A percentile compares a stretch with the other conserved stretches of the same genome.
phyloP scores from a whole-genome alignment of 2,113 vertebrate genomes.

The Columbina picui region DNA sequence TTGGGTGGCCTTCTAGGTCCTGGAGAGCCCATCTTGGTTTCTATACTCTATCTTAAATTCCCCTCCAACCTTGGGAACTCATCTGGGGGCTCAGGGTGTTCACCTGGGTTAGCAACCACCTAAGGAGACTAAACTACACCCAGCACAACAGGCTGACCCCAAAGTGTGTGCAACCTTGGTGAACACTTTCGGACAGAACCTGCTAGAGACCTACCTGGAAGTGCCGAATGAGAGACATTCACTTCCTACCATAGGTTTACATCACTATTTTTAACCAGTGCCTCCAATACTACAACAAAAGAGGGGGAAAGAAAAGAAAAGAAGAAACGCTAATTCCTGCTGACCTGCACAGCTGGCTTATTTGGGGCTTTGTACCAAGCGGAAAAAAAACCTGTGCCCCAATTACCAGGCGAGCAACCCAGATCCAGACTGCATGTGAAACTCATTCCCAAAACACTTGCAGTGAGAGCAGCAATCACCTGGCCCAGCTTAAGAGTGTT shows the following conservation, averaged over 20 bases:
- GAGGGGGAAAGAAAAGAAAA: not conserved
- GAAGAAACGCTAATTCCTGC: not conserved
- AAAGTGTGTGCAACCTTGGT: not conserved
- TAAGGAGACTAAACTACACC: not conserved
- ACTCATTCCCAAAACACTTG: constrained; percentile 31
- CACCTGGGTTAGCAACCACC: not conserved
- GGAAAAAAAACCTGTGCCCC: not conserved
- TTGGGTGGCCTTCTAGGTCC: not conserved
- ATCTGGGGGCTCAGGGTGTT: not conserved
- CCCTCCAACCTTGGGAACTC: not conserved
- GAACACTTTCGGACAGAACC: not conserved
- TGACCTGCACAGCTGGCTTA: constrained; percentile 39
- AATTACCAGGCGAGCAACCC: not conserved
- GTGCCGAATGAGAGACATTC: not conserved
- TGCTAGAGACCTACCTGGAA: not conserved
- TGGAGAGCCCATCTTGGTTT: not conserved
- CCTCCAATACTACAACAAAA: not conserved
- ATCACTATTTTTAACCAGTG: not conserved
- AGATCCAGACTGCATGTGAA: constrained; percentile 29
- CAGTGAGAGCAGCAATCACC: not conserved
- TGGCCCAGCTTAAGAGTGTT: not conserved
- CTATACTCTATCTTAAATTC: not conserved
- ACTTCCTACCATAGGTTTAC: not conserved
- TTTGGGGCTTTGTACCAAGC: not conserved
- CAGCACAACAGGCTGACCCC: not conserved